A percentile compares a stretch with the other conserved stretches of the same genome.
phyloP scores from a whole-genome alignment of 2,113 vertebrate genomes.

The Hippopotamus amphibius region DNA sequence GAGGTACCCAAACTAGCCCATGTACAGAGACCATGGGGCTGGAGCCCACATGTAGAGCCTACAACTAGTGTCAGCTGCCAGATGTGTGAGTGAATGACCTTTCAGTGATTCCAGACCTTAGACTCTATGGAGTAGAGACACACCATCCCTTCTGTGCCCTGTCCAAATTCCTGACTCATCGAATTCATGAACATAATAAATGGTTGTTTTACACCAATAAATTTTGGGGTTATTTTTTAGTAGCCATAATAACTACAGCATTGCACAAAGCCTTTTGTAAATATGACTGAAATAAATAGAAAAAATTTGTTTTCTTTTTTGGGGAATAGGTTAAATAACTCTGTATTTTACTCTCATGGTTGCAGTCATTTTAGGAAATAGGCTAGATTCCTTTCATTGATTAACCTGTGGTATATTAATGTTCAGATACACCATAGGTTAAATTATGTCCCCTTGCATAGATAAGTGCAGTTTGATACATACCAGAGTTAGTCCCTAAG shows the following conservation, averaged over 20 bases:
- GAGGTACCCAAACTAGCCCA: not conserved
- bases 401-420: not conserved
- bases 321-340: not conserved
- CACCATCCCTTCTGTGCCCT: not conserved
- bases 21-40: not conserved
- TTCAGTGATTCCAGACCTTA: not conserved
- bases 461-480: not conserved
- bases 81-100: not conserved
- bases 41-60: not conserved
- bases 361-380: not conserved
- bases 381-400: not conserved
- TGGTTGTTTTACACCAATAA: not conserved
- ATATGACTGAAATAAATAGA: conserved; percentile 17
- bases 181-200: not conserved
- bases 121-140: not conserved
- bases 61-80: not conserved
- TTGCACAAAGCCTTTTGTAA: not conserved
- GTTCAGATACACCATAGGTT: not conserved
- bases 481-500: not conserved
- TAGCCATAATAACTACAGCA: not conserved
- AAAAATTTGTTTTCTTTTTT: not conserved
- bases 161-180: not conserved
- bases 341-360: not conserved
- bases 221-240: not conserved
- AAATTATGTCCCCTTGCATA: not conserved